Conservation (phyloP, 2,113 vertebrate species). For the Hippocampus comes region DNA sequence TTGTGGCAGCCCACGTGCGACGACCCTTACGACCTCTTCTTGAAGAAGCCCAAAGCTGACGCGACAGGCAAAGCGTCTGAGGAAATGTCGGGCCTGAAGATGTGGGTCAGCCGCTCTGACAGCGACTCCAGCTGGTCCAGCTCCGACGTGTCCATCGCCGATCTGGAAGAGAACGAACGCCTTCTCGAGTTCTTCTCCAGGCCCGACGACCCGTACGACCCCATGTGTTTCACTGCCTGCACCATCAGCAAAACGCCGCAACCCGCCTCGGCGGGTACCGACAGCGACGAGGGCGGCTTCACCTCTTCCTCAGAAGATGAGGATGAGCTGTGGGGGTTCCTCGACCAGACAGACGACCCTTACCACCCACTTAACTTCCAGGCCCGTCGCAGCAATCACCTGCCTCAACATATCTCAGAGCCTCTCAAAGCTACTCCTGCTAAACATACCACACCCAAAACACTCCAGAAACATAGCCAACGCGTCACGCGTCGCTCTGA, state of each 20-base stretch:
- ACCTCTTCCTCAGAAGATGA: constrained; percentile 64
- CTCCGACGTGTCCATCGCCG: constrained; percentile 60
- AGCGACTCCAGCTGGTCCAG: constrained; percentile 72
- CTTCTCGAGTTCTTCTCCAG: constrained; percentile 71
- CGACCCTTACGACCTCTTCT: constrained; percentile 66
- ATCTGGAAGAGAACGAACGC: constrained; percentile 65
- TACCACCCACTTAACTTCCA: constrained; percentile 75
- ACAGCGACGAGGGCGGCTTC: constrained; percentile 31
- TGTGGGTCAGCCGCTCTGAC: constrained; percentile 61
- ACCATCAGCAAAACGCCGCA: constrained; percentile 22
- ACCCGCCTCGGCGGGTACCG: constrained; percentile 20
- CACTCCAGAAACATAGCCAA: neutral
- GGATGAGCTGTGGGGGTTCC: constrained; percentile 65
- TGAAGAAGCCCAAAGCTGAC: constrained; percentile 15
- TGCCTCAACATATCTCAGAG: neutral
- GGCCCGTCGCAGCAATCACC: constrained; percentile 46
- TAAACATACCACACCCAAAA: neutral
- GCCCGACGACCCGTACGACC: constrained; percentile 71
- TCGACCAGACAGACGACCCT: constrained; percentile 60
- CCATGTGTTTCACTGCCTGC: constrained; percentile 70
- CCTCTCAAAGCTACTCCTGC: constrained; percentile 17
- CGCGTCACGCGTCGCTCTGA: neutral
- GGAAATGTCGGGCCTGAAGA: constrained; percentile 29
- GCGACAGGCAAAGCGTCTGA: constrained; percentile 11
- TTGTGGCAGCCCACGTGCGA: constrained; percentile 64